Conservation (phyloP, 35 echinoderm and acorn worm species). For the Eucidaris tribuloides region DNA sequence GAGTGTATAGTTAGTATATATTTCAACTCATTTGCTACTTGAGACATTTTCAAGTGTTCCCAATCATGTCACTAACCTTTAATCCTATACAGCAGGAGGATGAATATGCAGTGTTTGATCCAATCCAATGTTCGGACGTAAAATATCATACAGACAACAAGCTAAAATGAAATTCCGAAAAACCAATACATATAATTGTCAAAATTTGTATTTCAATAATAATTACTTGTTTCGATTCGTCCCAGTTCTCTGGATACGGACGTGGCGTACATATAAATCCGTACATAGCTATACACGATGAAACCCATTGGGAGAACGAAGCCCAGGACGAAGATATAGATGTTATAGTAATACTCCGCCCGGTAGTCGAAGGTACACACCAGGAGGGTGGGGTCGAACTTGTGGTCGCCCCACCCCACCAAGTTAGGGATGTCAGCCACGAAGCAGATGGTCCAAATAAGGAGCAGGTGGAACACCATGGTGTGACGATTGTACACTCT, state of each 20-base stretch:
- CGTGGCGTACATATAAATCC: not conserved
- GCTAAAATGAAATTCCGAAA: too few relatives aligned
- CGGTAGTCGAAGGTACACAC: slow-evolving; percentile 77
- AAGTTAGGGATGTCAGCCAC: slow-evolving; percentile 70
- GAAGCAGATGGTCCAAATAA: slow-evolving; percentile 76
- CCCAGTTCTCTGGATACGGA: not conserved
- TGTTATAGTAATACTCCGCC: slow-evolving; percentile 61
- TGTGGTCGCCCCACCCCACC: slow-evolving; percentile 70
- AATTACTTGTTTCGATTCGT: not conserved
- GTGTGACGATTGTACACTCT: slow-evolving; percentile 63
- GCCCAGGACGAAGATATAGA: slow-evolving; percentile 61
- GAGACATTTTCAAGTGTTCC: too few relatives aligned
- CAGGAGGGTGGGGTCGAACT: slow-evolving; percentile 57
- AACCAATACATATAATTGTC: too few relatives aligned
- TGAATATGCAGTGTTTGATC: too few relatives aligned
- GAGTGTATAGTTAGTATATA: too few relatives aligned
- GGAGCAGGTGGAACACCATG: slow-evolving; percentile 40
- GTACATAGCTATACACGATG: slow-evolving; percentile 47
- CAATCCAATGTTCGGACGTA: too few relatives aligned
- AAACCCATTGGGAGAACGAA: slow-evolving; percentile 60
- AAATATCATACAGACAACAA: too few relatives aligned
- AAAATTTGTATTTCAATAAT: too few relatives aligned
- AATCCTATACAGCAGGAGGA: too few relatives aligned
- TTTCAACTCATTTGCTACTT: too few relatives aligned
- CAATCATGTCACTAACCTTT: too few relatives aligned